A percentile compares a stretch with the other conserved stretches of the same genome.
Evolutionary conservation across 2,888 invertebrate species (phyloP).

Genomic region (Cephus runcator): DNA sequence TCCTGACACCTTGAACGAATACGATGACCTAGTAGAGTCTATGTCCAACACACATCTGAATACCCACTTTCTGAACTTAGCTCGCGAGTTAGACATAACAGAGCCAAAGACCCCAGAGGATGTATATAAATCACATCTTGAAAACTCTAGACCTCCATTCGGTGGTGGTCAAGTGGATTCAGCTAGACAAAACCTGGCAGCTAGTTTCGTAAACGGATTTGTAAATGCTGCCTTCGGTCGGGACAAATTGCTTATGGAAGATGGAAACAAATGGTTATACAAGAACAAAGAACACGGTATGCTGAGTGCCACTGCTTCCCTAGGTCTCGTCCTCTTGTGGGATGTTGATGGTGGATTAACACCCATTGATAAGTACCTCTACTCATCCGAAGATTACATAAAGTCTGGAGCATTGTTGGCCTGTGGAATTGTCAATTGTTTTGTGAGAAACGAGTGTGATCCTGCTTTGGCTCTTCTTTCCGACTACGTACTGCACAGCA

Average conservation of each 20-base stretch:
- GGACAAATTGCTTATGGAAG: conserved; percentile 92
- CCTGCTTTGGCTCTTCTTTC: conserved; percentile 95
- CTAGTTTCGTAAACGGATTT: conserved; percentile 98
- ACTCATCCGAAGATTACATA: conserved; percentile 94
- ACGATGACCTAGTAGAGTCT: conserved; percentile 85
- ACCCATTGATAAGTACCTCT: conserved; percentile 97
- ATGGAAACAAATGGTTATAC: conserved; percentile 83
- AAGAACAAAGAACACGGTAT: conserved; percentile 98
- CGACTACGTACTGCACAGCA: conserved; percentile 91
- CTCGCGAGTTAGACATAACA: conserved; percentile 97
- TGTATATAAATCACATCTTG: conserved; percentile 97
- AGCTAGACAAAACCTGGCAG: conserved; percentile 94
- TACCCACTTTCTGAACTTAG: conserved; percentile 91
- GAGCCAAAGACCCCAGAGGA: conserved; percentile 99
- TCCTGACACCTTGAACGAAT: conserved; percentile 72
- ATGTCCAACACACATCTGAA: conserved; percentile 95
- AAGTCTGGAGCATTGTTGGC: conserved; percentile 97
- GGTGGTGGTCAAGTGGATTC: conserved; percentile 88
- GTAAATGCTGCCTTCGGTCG: conserved; percentile 98
- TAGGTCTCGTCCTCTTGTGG: conserved; percentile 96
- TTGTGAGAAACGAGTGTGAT: conserved; percentile 97
- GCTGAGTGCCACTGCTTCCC: conserved; percentile 96
- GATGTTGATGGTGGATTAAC: conserved; percentile 98
- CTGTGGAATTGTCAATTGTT: conserved; percentile 96
- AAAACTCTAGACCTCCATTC: conserved; percentile 82